phyloP scores from a whole-genome alignment of 2,888 invertebrate genomes.

The Orthonychiurus folsomi region DNA sequence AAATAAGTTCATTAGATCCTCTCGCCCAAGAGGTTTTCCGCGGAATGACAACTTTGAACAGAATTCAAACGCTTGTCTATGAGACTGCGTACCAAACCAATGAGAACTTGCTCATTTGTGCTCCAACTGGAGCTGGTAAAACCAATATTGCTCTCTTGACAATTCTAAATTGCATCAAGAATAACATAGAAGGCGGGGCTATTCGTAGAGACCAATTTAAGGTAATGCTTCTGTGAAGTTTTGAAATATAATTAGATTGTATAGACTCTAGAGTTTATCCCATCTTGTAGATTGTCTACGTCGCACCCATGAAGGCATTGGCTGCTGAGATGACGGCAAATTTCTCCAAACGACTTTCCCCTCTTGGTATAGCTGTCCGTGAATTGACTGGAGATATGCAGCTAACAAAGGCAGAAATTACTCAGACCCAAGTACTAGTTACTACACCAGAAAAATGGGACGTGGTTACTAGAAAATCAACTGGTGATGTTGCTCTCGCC shows the following conservation, averaged over 20 bases:
- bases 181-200: conserved; percentile 65
- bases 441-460: conserved; percentile 99
- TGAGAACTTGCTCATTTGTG: conserved; percentile 94
- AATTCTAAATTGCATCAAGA: conserved; percentile 80
- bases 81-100: conserved; percentile 90
- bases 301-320: conserved; percentile 98
- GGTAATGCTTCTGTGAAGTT: conserved; percentile 47
- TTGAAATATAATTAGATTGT: background rate
- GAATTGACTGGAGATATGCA: conserved; percentile 99
- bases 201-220: conserved; percentile 88
- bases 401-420: conserved; percentile 83
- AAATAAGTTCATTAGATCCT: conserved; percentile 58
- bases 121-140: conserved; percentile 98
- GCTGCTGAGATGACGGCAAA: conserved; percentile 97
- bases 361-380: conserved; percentile 70
- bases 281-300: conserved; percentile 74
- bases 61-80: conserved; percentile 92
- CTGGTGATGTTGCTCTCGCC: conserved; percentile 78
- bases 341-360: conserved; percentile 70
- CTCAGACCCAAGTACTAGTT: conserved; percentile 93
- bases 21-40: conserved; percentile 82
- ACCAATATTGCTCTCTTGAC: conserved; percentile 94
- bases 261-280: background rate
- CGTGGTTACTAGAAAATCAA: conserved; percentile 91
- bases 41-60: conserved; percentile 75